These are phyloP conservation scores for Telenomus remus DNA, from an alignment of 1,140 invertebrate genomes.

Conservation along the genomic window DNA sequence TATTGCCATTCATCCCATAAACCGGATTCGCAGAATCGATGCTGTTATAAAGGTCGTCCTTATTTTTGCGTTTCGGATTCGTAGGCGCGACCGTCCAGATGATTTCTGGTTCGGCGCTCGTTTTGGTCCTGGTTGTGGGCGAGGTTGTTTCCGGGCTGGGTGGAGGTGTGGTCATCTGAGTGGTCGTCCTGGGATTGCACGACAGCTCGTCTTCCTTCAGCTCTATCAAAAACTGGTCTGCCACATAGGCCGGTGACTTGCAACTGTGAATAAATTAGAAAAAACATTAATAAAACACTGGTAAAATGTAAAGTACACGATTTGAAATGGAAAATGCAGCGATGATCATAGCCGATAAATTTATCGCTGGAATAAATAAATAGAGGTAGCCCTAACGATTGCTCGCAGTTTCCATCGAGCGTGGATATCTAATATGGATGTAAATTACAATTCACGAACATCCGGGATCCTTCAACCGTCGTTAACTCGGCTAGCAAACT, in stretches of 20 bases:
- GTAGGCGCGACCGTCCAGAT: constrained; percentile 89
- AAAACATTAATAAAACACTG: not conserved
- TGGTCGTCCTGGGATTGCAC: constrained; percentile 78
- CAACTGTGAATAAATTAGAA: constrained; percentile 75
- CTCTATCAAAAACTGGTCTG: constrained; percentile 81
- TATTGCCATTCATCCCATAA: constrained; percentile 68
- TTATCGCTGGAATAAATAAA: too few species aligned
- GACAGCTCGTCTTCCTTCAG: constrained; percentile 87
- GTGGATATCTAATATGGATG: not conserved
- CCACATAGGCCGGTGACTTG: constrained; percentile 80
- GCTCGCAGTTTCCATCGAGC: too few species aligned
- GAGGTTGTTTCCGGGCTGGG: constrained; percentile 66
- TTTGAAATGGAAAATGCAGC: too few species aligned
- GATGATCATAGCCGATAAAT: too few species aligned
- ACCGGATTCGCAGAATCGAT: constrained; percentile 73
- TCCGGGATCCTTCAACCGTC: not conserved
- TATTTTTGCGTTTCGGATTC: constrained; percentile 74
- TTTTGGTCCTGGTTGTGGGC: constrained; percentile 71
- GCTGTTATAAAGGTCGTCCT: constrained; percentile 78
- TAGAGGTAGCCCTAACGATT: too few species aligned
- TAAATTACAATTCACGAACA: not conserved
- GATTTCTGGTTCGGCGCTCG: constrained; percentile 85
- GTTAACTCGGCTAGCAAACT: not conserved
- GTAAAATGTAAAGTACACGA: too few species aligned
- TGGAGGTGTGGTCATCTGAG: constrained; percentile 73